Conservation (phyloP, 2,113 vertebrate genomes). For the Pleuronectes platessa region DNA sequence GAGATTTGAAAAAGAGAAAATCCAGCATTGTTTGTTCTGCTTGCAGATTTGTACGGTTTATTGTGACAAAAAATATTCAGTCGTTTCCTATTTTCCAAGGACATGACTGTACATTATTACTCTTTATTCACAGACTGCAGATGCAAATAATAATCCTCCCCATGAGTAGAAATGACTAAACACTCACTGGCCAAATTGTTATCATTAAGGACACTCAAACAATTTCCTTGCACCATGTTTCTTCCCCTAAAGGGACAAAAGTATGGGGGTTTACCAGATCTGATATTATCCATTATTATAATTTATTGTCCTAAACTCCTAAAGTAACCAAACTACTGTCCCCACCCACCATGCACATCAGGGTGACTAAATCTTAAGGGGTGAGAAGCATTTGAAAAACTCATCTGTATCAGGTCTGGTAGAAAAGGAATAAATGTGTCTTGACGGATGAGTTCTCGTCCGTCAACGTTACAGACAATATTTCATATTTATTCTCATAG, state of each 20-base stretch:
- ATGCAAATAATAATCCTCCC: not conserved
- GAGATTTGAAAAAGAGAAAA: slow-evolving; percentile 11
- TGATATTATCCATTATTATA: not conserved
- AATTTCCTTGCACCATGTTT: not conserved
- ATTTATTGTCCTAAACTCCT: not conserved
- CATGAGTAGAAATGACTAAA: no score
- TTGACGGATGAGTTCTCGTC: no score
- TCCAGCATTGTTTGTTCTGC: not conserved
- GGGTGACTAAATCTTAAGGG: not conserved
- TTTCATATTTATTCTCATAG: no score
- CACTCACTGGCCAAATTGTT: no score
- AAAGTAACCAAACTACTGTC: not conserved
- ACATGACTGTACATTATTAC: not conserved
- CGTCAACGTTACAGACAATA: no score
- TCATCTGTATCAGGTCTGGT: not conserved
- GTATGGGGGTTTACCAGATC: not conserved
- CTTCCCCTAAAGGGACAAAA: not conserved
- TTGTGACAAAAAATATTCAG: not conserved
- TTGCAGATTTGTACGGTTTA: not conserved
- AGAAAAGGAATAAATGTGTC: not conserved
- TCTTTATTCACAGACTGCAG: not conserved
- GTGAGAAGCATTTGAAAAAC: not conserved
- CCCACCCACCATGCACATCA: not conserved
- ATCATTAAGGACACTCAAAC: no score
- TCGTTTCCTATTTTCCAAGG: not conserved